Evolutionary conservation across 2,888 invertebrate species (phyloP).

Genomic region (Gastrophysa polygoni): DNA sequence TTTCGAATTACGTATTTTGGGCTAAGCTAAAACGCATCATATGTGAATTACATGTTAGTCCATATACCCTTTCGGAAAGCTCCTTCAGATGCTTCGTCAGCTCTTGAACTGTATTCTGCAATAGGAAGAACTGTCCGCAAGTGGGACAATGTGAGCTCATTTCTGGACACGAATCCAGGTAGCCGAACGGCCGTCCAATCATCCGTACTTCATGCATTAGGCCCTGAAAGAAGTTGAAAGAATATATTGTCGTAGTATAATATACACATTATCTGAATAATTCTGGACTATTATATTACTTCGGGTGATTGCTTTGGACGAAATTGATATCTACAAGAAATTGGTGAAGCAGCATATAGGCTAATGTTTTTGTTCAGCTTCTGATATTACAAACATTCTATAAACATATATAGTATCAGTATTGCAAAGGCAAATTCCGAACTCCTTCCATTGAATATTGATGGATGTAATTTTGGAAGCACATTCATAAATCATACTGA

Average conservation of each 20-base stretch:
- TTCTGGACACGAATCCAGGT: constrained; percentile 84
- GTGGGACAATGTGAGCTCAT: constrained; percentile 88
- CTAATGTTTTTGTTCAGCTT: no score
- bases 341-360: no score
- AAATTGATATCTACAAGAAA: no score
- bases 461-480: no score
- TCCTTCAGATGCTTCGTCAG: constrained; percentile 81
- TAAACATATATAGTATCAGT: no score
- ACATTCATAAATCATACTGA: no score
- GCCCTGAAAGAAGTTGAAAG: constrained; percentile 71
- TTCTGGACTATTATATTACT: no score
- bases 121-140: constrained; percentile 84
- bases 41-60: constrained; percentile 57
- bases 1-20: not conserved
- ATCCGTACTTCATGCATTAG: constrained; percentile 86
- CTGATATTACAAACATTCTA: no score
- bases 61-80: constrained; percentile 81
- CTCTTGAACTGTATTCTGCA: constrained; percentile 82
- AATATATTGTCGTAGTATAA: not conserved
- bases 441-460: no score
- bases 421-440: no score
- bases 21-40: constrained; percentile 52
- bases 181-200: constrained; percentile 84
- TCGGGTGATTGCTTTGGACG: no score
- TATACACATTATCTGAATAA: no score